Base-by-base conservation (phyloP, 2,113 vertebrate species). In the Trinectes maculatus region DNA sequence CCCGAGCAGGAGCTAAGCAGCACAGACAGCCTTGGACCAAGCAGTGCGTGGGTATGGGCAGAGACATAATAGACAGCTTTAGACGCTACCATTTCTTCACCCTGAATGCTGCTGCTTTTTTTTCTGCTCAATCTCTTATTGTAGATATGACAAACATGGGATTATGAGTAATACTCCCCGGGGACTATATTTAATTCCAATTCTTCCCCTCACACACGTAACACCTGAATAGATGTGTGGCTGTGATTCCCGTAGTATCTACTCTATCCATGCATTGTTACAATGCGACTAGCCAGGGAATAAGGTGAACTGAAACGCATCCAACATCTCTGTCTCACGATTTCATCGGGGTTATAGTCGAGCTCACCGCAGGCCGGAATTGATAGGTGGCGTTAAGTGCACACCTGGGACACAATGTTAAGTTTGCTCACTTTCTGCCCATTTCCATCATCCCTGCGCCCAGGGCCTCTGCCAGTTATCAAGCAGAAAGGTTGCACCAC, bases 21-120 rank as follows among this genome's bases (percentile, higher is more conserved):
- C 77, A 67, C 72, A 85, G 80, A 78, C 85, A 82, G 83, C 86
- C 85, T 86, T 89, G 86, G 81, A 88, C 76, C 58, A 71, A 53
- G 65, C 47, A 66, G 83, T 87, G 82, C 82, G 82, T 74, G 80
- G 80, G 88, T 74, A 73, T 57, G 52, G 42, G 68, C 31, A 71
- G 70, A 33, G 43, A 77, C 52, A 85, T 74, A 88, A 84, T 79
- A 67, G 73, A 37, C 80, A 68, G 72, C 74, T 75, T 85, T 44
- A 75, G 49, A 87, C 47, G 28, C 61, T 68, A 64, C 56, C 52
- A 51, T 74, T 82, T 47, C 54, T 65, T 65, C 43, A 60, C 25
- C 69, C 69, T 70, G 49, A 80, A 70, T 18, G 13, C 60, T 29
- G 33, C 36, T 46, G 22, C 53, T 46, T 52, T 26, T 44, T 65